These are phyloP conservation scores for Zaprionus inermis DNA, from an alignment of 1,140 invertebrate species.

Conservation along the genomic window DNA sequence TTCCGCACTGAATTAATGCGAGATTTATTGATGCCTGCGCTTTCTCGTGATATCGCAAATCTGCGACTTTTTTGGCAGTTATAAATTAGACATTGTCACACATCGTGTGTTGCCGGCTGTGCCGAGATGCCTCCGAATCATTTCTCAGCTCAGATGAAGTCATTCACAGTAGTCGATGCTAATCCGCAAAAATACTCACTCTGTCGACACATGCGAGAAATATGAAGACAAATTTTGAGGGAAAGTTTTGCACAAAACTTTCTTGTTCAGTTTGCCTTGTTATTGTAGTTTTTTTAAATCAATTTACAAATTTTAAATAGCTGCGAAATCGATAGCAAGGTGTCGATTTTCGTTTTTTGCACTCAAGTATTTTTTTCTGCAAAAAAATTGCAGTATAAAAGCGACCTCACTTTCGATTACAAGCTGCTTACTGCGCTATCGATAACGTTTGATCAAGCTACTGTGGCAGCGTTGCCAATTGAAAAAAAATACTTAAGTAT, in stretches of 20 bases:
- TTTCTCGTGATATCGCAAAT: slow-evolving; percentile 44
- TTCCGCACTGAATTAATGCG: slow-evolving; percentile 58
- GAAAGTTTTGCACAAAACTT: not conserved
- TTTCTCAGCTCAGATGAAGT: slow-evolving; percentile 47
- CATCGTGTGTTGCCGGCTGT: slow-evolving; percentile 16
- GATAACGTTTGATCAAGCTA: not conserved
- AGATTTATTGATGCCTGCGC: slow-evolving; percentile 69
- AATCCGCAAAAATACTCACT: slow-evolving; percentile 20
- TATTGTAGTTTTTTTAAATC: not conserved
- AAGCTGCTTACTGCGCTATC: not conserved
- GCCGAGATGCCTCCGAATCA: slow-evolving; percentile 17
- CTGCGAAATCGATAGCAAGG: not conserved
- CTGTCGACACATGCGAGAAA: slow-evolving; percentile 12
- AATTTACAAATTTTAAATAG: not conserved
- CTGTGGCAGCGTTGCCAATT: not conserved
- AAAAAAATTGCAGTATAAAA: not conserved
- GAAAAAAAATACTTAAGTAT: not conserved
- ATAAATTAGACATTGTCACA: slow-evolving; percentile 65
- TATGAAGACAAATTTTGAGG: slow-evolving; percentile 23
- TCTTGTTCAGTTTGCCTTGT: not conserved
- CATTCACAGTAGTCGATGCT: slow-evolving; percentile 30
- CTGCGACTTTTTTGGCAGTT: slow-evolving; percentile 68
- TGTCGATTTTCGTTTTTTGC: not conserved
- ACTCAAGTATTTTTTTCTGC: not conserved
- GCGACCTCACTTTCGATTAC: not conserved